phyloP scores from a whole-genome alignment of 2,888 invertebrate genomes.

The Lathronympha strigana region DNA sequence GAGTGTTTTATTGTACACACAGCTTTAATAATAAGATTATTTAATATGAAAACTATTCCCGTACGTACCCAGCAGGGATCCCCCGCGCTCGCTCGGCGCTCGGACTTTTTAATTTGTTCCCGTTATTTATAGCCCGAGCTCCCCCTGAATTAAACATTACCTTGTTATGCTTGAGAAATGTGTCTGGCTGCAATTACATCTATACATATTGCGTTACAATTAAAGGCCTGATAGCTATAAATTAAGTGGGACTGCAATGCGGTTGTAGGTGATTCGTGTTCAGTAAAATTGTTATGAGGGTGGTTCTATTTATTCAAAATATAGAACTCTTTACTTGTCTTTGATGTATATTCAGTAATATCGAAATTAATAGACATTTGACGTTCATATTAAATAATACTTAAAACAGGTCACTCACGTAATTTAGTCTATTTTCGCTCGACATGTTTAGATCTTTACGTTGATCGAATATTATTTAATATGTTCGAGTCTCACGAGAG shows the following conservation, averaged over 20 bases:
- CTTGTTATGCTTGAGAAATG: conserved; percentile 30
- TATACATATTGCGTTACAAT: conserved; percentile 21
- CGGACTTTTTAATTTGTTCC: conserved; percentile 70
- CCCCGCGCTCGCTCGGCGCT: conserved; percentile 42
- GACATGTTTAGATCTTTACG: too few species aligned
- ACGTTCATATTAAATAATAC: too few species aligned
- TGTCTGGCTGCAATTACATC: conserved; percentile 29
- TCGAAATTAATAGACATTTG: too few species aligned
- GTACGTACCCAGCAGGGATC: conserved; percentile 2
- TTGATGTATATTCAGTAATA: too few species aligned
- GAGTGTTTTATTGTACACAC: not conserved
- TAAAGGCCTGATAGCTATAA: conserved; percentile 4
- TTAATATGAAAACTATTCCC: conserved; percentile 6
- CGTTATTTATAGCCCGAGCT: conserved; percentile 65
- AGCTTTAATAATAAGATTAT: conserved; percentile 2
- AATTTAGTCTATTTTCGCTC: too few species aligned
- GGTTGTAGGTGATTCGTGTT: not conserved
- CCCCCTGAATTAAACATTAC: conserved; percentile 31
- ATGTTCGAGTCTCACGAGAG: too few species aligned
- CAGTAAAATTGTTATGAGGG: too few species aligned
- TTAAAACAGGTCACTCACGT: too few species aligned
- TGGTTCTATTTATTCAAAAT: too few species aligned
- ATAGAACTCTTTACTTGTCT: too few species aligned
- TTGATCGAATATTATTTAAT: too few species aligned
- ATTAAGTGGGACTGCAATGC: not conserved